These are phyloP conservation scores for Muscicapa adusta DNA, from an alignment of 2,113 vertebrate genomes.

Conservation along the genomic window DNA sequence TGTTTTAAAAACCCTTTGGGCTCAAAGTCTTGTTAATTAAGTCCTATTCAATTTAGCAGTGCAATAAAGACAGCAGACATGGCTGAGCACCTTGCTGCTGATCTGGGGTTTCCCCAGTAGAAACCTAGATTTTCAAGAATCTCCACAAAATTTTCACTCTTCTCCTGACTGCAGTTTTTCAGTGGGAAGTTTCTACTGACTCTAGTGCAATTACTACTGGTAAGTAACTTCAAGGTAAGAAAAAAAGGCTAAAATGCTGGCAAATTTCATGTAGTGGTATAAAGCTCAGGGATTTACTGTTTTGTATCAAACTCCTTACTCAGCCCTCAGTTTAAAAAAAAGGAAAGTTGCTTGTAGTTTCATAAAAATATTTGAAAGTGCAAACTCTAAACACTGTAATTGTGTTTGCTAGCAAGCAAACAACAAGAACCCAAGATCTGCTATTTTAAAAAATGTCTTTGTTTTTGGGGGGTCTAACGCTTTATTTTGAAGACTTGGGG, in stretches of 20 bases:
- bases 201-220: not conserved
- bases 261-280: not conserved
- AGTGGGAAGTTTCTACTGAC: not conserved
- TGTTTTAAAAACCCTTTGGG: not conserved
- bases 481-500: conserved; percentile 8
- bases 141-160: not conserved
- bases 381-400: not conserved
- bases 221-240: not conserved
- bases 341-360: not conserved
- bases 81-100: not conserved
- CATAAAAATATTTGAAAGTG: not conserved
- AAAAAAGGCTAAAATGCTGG: not conserved
- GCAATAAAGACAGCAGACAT: not conserved
- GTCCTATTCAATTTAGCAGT: not conserved
- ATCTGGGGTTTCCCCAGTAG: not conserved
- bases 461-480: not conserved
- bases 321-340: not conserved
- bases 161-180: not conserved
- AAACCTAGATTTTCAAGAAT: not conserved
- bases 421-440: not conserved
- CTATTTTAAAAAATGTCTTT: not conserved
- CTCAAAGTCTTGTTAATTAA: not conserved
- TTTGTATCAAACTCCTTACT: not conserved
- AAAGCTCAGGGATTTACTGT: not conserved
- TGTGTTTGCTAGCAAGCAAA: not conserved